phyloP scores from a whole-genome alignment of 2,797 vertebrate species.

The Poecile montanus region DNA sequence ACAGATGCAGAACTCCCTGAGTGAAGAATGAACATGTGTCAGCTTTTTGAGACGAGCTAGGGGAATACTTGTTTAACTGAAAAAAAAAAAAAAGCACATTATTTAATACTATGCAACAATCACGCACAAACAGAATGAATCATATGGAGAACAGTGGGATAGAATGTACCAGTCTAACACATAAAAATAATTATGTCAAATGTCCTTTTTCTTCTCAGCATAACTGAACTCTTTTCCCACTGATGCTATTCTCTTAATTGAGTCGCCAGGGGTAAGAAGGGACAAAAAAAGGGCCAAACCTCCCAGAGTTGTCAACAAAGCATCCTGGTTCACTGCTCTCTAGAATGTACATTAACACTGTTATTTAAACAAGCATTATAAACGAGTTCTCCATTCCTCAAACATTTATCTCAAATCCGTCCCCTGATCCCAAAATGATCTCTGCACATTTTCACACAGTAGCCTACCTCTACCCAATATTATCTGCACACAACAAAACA shows the following conservation, averaged over 20 bases:
- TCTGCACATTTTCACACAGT: background rate
- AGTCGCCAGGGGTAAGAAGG: background rate
- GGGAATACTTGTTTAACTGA: slow-evolving; percentile 37
- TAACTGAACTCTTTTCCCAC: background rate
- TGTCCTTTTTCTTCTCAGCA: background rate
- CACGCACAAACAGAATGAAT: slow-evolving; percentile 18
- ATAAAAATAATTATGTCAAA: background rate
- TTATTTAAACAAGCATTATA: background rate
- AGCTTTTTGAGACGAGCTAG: slow-evolving; percentile 50
- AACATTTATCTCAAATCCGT: background rate
- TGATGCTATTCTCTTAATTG: background rate
- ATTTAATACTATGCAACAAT: slow-evolving; percentile 21
- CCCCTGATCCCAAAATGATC: background rate
- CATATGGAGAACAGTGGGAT: background rate
- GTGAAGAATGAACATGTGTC: slow-evolving; percentile 69
- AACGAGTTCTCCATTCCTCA: background rate
- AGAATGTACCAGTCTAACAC: background rate
- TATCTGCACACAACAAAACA: background rate
- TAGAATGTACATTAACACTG: background rate
- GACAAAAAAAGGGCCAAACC: background rate
- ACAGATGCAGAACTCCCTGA: slow-evolving; percentile 69
- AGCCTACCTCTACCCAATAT: background rate
- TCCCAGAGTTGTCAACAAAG: background rate
- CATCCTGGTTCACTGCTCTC: background rate
- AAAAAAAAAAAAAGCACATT: background rate